Conservation (phyloP, 2,888 invertebrate genomes). For the Cybosia mesomella region DNA sequence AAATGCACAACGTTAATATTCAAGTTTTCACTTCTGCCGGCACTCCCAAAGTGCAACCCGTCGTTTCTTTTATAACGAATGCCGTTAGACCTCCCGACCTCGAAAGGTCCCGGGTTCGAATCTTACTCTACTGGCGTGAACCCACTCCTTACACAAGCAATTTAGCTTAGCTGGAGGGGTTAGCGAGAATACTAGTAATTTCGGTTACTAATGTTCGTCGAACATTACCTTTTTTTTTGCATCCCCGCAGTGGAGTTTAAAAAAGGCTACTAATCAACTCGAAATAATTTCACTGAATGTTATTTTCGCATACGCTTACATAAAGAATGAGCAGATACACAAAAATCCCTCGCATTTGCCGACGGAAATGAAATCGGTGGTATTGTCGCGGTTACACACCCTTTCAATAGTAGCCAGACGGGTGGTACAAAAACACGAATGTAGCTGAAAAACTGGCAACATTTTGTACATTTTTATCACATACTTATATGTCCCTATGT, state of each 20-base stretch:
- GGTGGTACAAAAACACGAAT: background rate
- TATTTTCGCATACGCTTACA: constrained; percentile 2
- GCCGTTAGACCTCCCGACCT: no score
- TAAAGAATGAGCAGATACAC: background rate
- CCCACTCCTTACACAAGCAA: no score
- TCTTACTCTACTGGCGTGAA: no score
- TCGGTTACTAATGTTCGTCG: no score
- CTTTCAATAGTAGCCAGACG: constrained; percentile 23
- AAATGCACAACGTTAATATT: no score
- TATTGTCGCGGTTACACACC: constrained; percentile 43
- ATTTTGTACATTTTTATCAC: background rate
- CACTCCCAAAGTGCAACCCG: no score
- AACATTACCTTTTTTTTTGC: background rate
- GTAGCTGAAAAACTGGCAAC: background rate
- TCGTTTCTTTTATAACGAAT: no score
- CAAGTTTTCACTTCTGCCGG: no score
- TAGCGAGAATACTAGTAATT: no score
- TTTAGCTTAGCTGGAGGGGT: no score
- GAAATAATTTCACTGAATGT: background rate
- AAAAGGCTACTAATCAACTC: background rate
- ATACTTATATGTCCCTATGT: background rate
- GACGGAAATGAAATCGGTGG: constrained; percentile 55
- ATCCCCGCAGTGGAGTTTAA: background rate
- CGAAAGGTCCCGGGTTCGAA: no score
- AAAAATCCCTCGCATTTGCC: constrained; percentile 50